Base-by-base conservation (phyloP, 2,888 invertebrate species). In the Pycnomerus fuliginosus region DNA sequence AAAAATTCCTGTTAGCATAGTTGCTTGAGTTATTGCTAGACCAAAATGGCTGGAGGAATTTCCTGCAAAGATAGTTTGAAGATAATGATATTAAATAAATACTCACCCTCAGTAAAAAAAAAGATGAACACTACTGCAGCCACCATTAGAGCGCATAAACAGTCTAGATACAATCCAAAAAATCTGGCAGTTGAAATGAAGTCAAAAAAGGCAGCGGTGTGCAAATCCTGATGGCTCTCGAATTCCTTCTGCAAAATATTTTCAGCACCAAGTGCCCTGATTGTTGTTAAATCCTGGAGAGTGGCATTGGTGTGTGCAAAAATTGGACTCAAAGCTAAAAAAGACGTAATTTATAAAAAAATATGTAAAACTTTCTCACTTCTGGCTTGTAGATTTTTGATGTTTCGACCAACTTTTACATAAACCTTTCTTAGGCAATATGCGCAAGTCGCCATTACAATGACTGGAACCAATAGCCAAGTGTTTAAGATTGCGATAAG, bases 241-340 rank as follows among this genome's bases (percentile, higher is more conserved):
- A 89, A 89, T 66, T 88, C 87, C 13, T 78, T 70, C 25, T 82
- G 80, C 24, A 93, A 81, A 8, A 84, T 80, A 33, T 81, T 77
- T 62, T 89, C 85, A 0, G 87, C 87, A 3, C 81, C 80, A 63
- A 88, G 90, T 0, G 92, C 88, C 32, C 94, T 79, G 27, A 95
- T 90, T 0, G 93, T 92, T 0, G 89, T 80, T 47, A 95, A 76
- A 1, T 95, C 95, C 65, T 87, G 86, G 2, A 95, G 75, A 0
- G 90, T 83, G 24, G 91, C 87, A 62, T 84, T 87, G 60, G 95
- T 74, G 64, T 94, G 92, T 2, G 88, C 85, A 72, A 92, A 94
- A n/a, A 95, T 87, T 0, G 95, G 94, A 55, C 91, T 91, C 44
- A 91, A 84, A 53, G 90, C 90, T 90, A 73, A 28, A 65, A 61